Conservation (phyloP, 2,888 invertebrate genomes). For the Anticlea derivata region DNA sequence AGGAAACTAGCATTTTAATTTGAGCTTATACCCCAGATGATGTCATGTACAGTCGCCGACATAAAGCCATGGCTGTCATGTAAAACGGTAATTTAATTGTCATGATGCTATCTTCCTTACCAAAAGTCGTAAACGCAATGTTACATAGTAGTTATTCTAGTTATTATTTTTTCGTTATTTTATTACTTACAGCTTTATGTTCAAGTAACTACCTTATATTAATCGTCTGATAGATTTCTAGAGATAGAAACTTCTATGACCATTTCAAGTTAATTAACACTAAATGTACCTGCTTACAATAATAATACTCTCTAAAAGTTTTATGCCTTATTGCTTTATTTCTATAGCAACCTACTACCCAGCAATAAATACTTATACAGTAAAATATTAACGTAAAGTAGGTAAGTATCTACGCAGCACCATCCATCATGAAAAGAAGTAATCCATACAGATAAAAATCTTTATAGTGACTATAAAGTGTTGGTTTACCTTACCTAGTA, state of each 20-base stretch:
- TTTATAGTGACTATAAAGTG: too few relatives aligned
- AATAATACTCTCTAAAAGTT: too few relatives aligned
- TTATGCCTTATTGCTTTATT: too few relatives aligned
- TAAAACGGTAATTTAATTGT: slow-evolving; percentile 31
- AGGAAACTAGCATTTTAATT: slow-evolving; percentile 72
- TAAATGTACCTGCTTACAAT: too few relatives aligned
- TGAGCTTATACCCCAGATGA: slow-evolving; percentile 64
- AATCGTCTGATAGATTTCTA: neutral
- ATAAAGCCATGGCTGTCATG: slow-evolving; percentile 36
- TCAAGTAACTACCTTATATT: neutral
- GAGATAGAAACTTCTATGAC: neutral
- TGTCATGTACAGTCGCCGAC: slow-evolving; percentile 60
- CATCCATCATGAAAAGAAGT: too few relatives aligned
- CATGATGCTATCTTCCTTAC: slow-evolving; percentile 12
- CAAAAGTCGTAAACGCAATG: slow-evolving; percentile 15
- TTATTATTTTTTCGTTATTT: neutral
- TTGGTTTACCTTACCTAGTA: too few relatives aligned
- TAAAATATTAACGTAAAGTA: too few relatives aligned
- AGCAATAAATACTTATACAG: too few relatives aligned
- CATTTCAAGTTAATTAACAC: neutral
- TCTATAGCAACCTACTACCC: too few relatives aligned
- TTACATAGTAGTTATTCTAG: slow-evolving; percentile 1
- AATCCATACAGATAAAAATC: too few relatives aligned
- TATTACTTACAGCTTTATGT: neutral
- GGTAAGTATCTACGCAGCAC: too few relatives aligned